Base-by-base conservation (phyloP, 2,888 invertebrate genomes). In the Sphinx pinastri region DNA sequence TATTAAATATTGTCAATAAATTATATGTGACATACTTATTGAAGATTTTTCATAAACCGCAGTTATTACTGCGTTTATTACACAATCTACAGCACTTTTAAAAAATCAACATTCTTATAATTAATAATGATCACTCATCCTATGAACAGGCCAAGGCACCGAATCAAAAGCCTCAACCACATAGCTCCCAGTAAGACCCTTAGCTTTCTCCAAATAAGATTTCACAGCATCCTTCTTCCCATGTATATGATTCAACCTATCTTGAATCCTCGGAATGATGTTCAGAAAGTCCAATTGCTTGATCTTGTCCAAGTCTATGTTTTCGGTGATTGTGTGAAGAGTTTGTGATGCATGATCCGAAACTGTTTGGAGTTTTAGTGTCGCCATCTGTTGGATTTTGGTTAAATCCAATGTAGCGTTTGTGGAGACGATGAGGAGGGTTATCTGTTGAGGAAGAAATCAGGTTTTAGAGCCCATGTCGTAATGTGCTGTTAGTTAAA, bases 381-480 rank as follows among this genome's bases (percentile, higher is more conserved):
- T 83, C 0, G 89, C 88, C 7, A 66, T 84, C 25, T 87, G 84
- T 70, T 85, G 87, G 0, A 92, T 70, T 58, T 84, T 83, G 31
- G 88, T 78, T 0, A 91, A 70, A 71, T 89, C 86, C 4, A 90
- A 74, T 13, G 90, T 90, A 0, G 88, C 89, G 70, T 82, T 74
- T 52, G 85, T 74, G 63, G 88, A 71, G 25, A 83, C 73, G 58
- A 87, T 73, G 60, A 87, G 76, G n/a, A 90, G 75, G 31, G 81
- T 79, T 13, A 90, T 77, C 92, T 92, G 88, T 0, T 82, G 82
- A 45, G 58, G 11, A 19, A 55, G 2, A 19, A 19, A 19, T 19
- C 0, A 19, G 11, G 14, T 52, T 52, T 14, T 13, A 16, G n/a
- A 16, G 2, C 16, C 16, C 2, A 25, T 25, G 25, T 25, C 25